Evolutionary conservation across 1,140 invertebrate genomes (phyloP).

Genomic region (Eriocheir sinensis): DNA sequence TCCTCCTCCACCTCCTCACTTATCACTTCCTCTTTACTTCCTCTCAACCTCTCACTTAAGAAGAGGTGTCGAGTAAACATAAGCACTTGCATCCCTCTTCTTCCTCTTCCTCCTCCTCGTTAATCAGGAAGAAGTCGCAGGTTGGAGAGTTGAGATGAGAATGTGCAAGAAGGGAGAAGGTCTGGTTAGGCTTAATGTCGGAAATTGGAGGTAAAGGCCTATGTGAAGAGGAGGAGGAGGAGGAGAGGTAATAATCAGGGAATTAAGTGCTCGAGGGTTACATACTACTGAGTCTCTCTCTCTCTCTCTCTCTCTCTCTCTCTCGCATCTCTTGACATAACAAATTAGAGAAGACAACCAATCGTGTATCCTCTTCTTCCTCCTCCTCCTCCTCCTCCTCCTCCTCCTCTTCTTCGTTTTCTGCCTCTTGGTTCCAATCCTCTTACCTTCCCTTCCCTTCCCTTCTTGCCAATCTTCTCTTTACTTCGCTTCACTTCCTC

Average conservation of each 20-base stretch:
- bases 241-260: not conserved
- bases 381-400: not conserved
- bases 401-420: not conserved
- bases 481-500: not conserved
- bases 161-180: not conserved
- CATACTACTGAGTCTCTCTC: not conserved
- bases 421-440: not conserved
- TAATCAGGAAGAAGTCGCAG: not conserved
- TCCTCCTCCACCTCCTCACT: not conserved
- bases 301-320: conserved; percentile 34
- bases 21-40: not conserved
- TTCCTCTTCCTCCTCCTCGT: not conserved
- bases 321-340: not conserved
- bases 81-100: not conserved
- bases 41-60: not conserved
- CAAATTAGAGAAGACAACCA: not conserved
- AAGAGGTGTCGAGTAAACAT: conserved; percentile 24
- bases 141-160: not conserved
- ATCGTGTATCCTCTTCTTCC: not conserved
- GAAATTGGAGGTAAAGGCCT: not conserved
- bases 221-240: not conserved
- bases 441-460: not conserved
- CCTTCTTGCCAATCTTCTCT: not conserved
- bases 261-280: not conserved
- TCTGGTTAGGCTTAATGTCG: too few relatives aligned